phyloP scores from a whole-genome alignment of 1,140 invertebrate genomes.

The Monochamus saltuarius region DNA sequence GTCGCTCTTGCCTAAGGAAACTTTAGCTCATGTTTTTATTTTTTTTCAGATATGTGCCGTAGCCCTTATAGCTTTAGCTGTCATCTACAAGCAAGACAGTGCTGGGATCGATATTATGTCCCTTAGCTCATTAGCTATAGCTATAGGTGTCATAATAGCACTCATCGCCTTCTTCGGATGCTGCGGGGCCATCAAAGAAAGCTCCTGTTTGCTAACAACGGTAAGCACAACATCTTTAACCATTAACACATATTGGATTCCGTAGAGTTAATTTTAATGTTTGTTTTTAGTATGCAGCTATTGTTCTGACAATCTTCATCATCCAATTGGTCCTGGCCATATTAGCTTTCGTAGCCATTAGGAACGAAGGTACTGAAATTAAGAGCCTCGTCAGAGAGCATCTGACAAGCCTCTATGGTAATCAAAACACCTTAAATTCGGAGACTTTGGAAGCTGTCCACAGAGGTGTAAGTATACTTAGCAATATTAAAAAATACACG shows the following conservation, averaged over 20 bases:
- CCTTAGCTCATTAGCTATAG: slow-evolving; percentile 53
- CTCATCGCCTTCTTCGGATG: slow-evolving; percentile 84
- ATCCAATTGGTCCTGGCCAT: slow-evolving; percentile 3
- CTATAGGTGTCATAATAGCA: slow-evolving; percentile 77
- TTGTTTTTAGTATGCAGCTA: slow-evolving; percentile 5
- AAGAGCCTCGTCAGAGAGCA: too few relatives aligned
- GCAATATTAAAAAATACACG: too few relatives aligned
- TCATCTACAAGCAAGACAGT: slow-evolving; percentile 2
- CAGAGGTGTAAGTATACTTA: too few relatives aligned
- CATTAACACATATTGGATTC: neutral
- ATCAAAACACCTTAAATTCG: too few relatives aligned
- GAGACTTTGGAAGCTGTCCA: too few relatives aligned
- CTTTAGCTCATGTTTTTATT: neutral
- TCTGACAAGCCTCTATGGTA: too few relatives aligned
- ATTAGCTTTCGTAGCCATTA: neutral
- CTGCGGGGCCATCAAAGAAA: slow-evolving; percentile 82
- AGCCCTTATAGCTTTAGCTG: slow-evolving; percentile 4
- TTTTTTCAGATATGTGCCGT: slow-evolving; percentile 8
- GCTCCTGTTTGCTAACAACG: slow-evolving; percentile 80
- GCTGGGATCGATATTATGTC: slow-evolving; percentile 4
- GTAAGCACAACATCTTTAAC: slow-evolving; percentile 53
- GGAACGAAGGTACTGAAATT: neutral
- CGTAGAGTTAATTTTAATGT: neutral
- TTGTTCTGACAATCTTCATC: slow-evolving; percentile 2
- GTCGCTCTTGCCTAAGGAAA: too few relatives aligned